Conservation (phyloP, 2,113 vertebrate species). For the Platysternon megacephalum region DNA sequence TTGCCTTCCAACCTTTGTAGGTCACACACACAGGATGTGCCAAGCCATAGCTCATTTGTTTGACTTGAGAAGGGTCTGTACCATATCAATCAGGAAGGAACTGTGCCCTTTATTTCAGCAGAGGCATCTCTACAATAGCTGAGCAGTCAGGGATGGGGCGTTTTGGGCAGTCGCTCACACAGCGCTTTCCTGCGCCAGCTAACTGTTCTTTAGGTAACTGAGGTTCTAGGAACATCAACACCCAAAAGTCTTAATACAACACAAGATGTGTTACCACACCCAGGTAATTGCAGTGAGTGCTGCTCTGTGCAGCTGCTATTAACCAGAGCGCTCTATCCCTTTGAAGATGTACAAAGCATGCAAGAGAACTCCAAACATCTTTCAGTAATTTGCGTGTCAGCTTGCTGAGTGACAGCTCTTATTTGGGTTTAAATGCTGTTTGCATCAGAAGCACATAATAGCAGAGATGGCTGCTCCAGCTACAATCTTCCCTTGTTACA, state of each 20-base stretch:
- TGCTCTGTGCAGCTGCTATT: background rate
- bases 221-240: background rate
- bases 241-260: background rate
- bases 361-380: background rate
- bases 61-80: background rate
- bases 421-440: background rate
- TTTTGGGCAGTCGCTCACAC: fast-evolving
- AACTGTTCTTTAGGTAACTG: background rate
- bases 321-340: background rate
- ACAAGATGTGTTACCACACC: fast-evolving
- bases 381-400: constrained; percentile 14
- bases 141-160: background rate
- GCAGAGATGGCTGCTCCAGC: background rate
- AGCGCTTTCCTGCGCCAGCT: fast-evolving
- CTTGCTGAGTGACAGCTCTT: constrained; percentile 1
- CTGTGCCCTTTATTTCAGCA: fast-evolving
- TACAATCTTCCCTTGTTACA: background rate
- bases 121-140: fast-evolving
- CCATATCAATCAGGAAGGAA: no score
- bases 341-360: background rate
- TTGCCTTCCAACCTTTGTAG: background rate
- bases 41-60: background rate
- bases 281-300: background rate
- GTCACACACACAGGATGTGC: background rate
- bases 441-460: background rate